Evolutionary conservation across 2,113 vertebrate genomes (phyloP), one percentile per base, ranked within the genome.

Genomic region (Aspidoscelis tigris): DNA sequence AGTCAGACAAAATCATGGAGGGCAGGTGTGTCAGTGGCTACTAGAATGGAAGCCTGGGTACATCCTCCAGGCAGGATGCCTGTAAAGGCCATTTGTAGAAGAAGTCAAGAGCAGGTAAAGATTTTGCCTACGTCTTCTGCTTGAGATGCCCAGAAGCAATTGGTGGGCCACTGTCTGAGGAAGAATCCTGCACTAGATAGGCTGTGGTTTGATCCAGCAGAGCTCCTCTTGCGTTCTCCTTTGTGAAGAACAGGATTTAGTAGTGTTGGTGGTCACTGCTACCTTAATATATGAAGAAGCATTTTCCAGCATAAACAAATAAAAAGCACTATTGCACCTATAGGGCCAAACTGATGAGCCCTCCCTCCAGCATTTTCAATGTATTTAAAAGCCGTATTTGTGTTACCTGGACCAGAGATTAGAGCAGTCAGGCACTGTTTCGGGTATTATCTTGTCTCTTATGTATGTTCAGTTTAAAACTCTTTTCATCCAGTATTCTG

Each of bases 231-330:
- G 14, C 4, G 14, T 18, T 18, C 58, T 61, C 18, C 14, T 2
- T 2, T 76, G 86, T 84, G 79, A 73, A 82, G 80, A 85, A 9
- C 43, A 74, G 78, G 90, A 88, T 82, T 91, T 73, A 84, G 79
- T 84, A 74, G 3, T 53, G 22, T 9, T 84, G 76, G 79, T 47
- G 10, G 39, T 68, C 80, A 80, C 71, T n/a, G 73, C 87, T 1
- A 0, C 16, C 71, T 39, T 78, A 71, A 89, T 84, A 3, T 53
- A 14, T 80, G 85, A 82, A 90, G 72, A 21, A 75, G 47, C 0
- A 11, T 58, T 41, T 41, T 81, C 4, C 76, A 83, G 53, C 43
- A 47, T 43, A 39, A n/a, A 39, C 24, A 58, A 0, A 66, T 50
- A 3, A 11, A 43, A 18, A 0, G 18, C 58, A 61, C 14, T 21